Evolutionary conservation across 2,113 vertebrate species (phyloP).

Genomic region (Xenus cinereus): DNA sequence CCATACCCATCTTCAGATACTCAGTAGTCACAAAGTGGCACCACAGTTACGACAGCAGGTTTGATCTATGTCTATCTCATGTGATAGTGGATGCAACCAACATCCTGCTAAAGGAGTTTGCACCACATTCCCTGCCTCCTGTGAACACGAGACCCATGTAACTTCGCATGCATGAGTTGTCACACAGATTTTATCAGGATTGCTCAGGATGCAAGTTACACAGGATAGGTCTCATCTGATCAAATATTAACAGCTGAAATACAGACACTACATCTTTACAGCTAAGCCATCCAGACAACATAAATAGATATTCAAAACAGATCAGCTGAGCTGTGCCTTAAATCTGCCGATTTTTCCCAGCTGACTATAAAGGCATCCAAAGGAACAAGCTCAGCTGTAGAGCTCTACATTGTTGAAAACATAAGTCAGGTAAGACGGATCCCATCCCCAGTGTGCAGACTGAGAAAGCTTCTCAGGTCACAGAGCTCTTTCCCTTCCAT

Average conservation of each 20-base stretch:
- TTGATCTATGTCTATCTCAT: background rate
- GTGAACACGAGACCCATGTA: background rate
- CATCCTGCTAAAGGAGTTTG: background rate
- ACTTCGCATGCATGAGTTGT: background rate
- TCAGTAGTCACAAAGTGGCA: background rate
- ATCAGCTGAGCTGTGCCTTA: background rate
- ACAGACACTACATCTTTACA: background rate
- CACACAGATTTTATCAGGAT: background rate
- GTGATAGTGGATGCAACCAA: background rate
- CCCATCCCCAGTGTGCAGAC: background rate
- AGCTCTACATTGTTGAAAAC: background rate
- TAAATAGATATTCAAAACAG: background rate
- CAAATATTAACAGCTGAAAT: background rate
- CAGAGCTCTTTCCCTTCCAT: background rate
- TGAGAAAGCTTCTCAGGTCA: background rate
- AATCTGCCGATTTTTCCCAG: background rate
- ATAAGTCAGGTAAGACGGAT: background rate
- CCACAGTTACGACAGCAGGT: background rate
- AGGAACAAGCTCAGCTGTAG: background rate
- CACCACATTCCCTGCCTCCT: background rate
- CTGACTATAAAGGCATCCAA: background rate
- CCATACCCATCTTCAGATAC: background rate
- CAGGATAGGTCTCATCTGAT: background rate
- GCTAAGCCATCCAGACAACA: background rate
- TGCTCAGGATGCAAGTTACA: background rate